phyloP scores from a whole-genome alignment of 2,113 vertebrate genomes.

The Gadus macrocephalus region DNA sequence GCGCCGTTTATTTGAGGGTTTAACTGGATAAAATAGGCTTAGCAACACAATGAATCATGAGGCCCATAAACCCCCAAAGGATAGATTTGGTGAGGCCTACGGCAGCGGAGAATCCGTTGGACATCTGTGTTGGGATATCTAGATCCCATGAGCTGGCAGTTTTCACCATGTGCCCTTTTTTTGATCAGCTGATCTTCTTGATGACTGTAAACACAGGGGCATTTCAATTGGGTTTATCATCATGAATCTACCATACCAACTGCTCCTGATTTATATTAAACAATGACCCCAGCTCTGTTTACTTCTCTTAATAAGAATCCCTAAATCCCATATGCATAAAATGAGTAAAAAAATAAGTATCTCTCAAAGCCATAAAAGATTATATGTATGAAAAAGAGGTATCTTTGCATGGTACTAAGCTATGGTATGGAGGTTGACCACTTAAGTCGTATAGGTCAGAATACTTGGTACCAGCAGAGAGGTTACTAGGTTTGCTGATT shows the following conservation, averaged over 20 bases:
- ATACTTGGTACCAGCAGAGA: too few relatives aligned
- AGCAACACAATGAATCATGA: slow-evolving; percentile 63
- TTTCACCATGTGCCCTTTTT: background rate
- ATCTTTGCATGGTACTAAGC: too few relatives aligned
- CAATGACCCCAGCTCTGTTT: too few relatives aligned
- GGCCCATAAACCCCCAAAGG: slow-evolving; percentile 36
- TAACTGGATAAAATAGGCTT: slow-evolving; percentile 65
- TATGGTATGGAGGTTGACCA: too few relatives aligned
- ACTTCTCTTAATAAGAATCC: too few relatives aligned
- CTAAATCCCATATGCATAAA: too few relatives aligned
- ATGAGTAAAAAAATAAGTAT: too few relatives aligned
- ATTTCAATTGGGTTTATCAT: background rate
- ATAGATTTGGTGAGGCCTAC: slow-evolving; percentile 45
- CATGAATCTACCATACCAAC: background rate
- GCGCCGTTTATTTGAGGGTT: slow-evolving; percentile 66
- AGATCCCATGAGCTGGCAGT: slow-evolving; percentile 51
- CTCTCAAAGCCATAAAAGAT: too few relatives aligned
- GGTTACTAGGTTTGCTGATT: too few relatives aligned
- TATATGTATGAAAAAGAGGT: too few relatives aligned
- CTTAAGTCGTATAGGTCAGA: too few relatives aligned
- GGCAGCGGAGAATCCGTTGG: slow-evolving; percentile 32
- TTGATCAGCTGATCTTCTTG: slow-evolving; percentile 32
- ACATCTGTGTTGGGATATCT: slow-evolving; percentile 60
- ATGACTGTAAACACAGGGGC: background rate
- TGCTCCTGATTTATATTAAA: background rate